phyloP scores from a whole-genome alignment of 2,797 vertebrate species.

The Phrynocephalus guinanensis region DNA sequence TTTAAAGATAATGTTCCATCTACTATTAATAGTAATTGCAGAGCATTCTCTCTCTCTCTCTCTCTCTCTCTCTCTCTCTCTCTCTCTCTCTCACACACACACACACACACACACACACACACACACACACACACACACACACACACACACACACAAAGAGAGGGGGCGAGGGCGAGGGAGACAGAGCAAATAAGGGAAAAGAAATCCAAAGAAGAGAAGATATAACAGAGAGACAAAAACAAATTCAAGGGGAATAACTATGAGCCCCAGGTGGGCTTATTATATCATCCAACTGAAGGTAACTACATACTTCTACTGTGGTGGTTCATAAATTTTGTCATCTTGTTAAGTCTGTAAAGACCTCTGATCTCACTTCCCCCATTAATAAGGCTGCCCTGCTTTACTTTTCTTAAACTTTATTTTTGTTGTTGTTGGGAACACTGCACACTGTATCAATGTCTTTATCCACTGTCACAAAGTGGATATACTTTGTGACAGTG shows the following conservation, averaged over 20 bases:
- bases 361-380: slow-evolving; percentile 85
- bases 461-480: slow-evolving; percentile 24
- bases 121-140: not conserved
- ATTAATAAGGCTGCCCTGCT: slow-evolving; percentile 80
- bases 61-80: slow-evolving; percentile 50
- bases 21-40: slow-evolving; percentile 42
- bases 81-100: not conserved
- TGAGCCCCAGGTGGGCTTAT: slow-evolving; percentile 91
- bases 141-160: not conserved
- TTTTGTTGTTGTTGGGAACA: slow-evolving; percentile 45
- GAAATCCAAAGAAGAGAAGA: slow-evolving; percentile 81
- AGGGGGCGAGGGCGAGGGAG: no score
- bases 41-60: slow-evolving; percentile 60
- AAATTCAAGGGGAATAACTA: slow-evolving; percentile 83
- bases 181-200: slow-evolving; percentile 71
- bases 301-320: slow-evolving; percentile 83
- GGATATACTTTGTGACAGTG: not conserved
- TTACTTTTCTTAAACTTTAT: slow-evolving; percentile 60
- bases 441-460: slow-evolving; percentile 32
- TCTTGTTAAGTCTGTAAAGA: slow-evolving; percentile 89
- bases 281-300: slow-evolving; percentile 88
- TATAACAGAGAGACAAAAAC: slow-evolving; percentile 82
- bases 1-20: slow-evolving; percentile 15
- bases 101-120: slow-evolving; percentile 52
- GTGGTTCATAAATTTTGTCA: slow-evolving; percentile 91